Conservation (phyloP, 2,888 invertebrate genomes). For the Himalopsyche kuldschensis region DNA sequence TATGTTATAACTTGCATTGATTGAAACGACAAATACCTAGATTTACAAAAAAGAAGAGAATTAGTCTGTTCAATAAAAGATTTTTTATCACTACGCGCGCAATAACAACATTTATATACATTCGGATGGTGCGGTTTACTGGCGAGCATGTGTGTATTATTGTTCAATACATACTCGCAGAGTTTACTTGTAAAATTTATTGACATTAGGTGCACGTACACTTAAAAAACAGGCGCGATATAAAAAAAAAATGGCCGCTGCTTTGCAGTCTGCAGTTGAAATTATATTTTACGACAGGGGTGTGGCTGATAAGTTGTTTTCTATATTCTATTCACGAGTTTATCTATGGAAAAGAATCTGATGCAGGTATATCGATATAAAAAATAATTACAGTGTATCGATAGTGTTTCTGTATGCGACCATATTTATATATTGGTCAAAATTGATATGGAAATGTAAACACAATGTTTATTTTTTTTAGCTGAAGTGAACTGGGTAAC, state of each 20-base stretch:
- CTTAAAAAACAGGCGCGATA: not conserved
- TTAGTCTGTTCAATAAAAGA: too few relatives aligned
- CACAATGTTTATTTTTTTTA: too few relatives aligned
- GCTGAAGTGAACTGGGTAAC: too few relatives aligned
- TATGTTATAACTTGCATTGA: too few relatives aligned
- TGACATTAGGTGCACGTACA: slow-evolving; percentile 18
- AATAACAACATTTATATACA: not conserved
- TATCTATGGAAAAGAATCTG: not conserved
- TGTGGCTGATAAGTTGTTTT: not conserved
- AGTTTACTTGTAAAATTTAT: not conserved
- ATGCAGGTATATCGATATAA: not conserved
- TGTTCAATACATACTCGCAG: not conserved
- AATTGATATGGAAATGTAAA: not conserved
- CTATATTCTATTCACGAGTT: not conserved
- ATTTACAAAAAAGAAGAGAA: too few relatives aligned
- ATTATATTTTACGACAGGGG: not conserved
- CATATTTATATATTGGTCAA: not conserved
- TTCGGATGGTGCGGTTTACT: not conserved
- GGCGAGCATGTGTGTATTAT: not conserved
- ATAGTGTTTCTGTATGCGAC: not conserved
- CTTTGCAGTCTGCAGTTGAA: not conserved
- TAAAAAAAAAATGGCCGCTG: slow-evolving; percentile 21
- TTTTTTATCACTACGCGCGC: too few relatives aligned
- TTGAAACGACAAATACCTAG: too few relatives aligned
- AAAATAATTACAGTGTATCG: not conserved